These are phyloP conservation scores for Petroica traversi DNA, from an alignment of 2,113 vertebrate genomes.

Conservation along the genomic window DNA sequence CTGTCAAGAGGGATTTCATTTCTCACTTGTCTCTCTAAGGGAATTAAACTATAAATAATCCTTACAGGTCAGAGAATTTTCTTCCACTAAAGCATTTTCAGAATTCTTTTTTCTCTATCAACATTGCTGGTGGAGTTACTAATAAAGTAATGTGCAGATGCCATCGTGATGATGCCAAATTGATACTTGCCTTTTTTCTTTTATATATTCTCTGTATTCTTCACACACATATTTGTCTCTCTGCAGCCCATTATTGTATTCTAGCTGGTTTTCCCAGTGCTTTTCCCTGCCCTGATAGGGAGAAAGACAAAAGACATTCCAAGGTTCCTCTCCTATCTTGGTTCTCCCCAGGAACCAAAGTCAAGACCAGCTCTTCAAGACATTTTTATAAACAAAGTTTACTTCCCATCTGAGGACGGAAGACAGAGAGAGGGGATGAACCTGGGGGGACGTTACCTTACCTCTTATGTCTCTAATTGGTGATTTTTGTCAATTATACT, in stretches of 20 bases:
- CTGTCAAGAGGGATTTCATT: background rate
- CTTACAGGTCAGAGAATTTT: background rate
- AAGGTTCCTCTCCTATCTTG: background rate
- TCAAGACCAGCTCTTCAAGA: background rate
- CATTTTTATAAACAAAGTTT: background rate
- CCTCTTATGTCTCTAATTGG: background rate
- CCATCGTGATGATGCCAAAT: background rate
- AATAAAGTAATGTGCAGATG: background rate
- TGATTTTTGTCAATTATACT: background rate
- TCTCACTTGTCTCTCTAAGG: background rate
- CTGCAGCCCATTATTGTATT: background rate
- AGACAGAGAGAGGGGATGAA: background rate
- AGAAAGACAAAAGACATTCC: background rate
- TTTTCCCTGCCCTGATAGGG: background rate
- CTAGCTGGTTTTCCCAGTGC: background rate
- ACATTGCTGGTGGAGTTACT: background rate
- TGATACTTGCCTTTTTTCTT: background rate
- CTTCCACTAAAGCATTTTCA: background rate
- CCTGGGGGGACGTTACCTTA: background rate
- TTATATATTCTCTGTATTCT: background rate
- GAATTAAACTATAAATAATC: background rate
- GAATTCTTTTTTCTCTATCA: background rate
- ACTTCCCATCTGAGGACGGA: background rate
- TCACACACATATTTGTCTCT: background rate
- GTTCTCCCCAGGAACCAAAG: background rate